A percentile compares a stretch with the other conserved stretches of the same genome.
Conservation (phyloP, 2,888 invertebrate species). For the Carabus problematicus region DNA sequence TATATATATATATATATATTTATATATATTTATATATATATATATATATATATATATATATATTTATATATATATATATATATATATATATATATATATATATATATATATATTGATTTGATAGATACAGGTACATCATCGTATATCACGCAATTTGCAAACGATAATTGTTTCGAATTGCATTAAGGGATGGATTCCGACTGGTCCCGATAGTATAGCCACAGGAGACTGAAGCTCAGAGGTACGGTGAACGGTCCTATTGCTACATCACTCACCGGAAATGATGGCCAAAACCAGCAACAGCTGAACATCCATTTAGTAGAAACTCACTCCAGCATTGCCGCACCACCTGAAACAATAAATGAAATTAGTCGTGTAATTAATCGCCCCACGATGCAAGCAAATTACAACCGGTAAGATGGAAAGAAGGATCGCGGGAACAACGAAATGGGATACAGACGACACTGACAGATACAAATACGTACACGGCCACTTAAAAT, state of each 20-base stretch:
- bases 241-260: not conserved
- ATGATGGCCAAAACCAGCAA: constrained; percentile 30
- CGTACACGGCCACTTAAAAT: no score
- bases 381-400: constrained; percentile 10
- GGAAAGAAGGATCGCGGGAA: no score
- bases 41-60: not conserved
- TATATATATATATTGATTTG: not conserved
- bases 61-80: not conserved
- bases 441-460: no score
- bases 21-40: not conserved
- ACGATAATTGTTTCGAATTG: constrained; percentile 25
- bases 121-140: no score
- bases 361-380: constrained; percentile 22
- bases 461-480: no score
- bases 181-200: constrained; percentile 15
- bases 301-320: constrained; percentile 37
- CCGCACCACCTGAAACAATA: constrained; percentile 33
- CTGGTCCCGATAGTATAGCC: constrained; percentile 10
- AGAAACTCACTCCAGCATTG: constrained; percentile 14
- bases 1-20: constrained; percentile 2
- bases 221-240: not conserved
- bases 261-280: constrained; percentile 30
- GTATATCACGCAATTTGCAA: constrained; percentile 14
- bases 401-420: no score
- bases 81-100: not conserved